These are phyloP conservation scores for Polypedilum vanderplanki DNA, from an alignment of 1,140 invertebrate genomes.

Conservation along the genomic window DNA sequence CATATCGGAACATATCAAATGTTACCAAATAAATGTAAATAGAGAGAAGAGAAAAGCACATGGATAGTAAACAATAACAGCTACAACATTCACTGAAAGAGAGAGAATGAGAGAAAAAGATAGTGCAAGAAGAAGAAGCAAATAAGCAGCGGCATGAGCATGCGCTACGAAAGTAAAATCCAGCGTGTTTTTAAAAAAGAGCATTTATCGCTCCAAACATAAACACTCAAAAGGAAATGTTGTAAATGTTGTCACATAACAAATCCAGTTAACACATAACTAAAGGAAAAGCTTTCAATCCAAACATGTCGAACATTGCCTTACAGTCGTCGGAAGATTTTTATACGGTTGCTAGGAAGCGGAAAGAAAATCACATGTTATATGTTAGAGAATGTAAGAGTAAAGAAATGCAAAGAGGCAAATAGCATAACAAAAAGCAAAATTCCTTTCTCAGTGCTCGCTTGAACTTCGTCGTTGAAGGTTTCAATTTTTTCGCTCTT, in stretches of 20 bases:
- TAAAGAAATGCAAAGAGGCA: conserved; percentile 2
- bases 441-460: neutral
- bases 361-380: conserved; percentile 15
- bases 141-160: too few species aligned
- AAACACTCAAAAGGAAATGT: neutral
- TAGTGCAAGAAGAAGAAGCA: too few species aligned
- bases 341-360: neutral
- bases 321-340: neutral
- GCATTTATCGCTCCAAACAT: neutral
- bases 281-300: neutral
- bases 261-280: neutral
- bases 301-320: neutral
- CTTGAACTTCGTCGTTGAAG: neutral
- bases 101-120: neutral
- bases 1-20: neutral
- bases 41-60: neutral
- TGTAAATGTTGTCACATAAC: neutral
- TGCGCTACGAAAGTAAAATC: too few species aligned
- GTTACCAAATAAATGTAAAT: neutral
- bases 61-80: neutral
- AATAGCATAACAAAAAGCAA: conserved; percentile 6
- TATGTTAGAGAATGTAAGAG: neutral
- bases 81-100: neutral
- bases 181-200: neutral
- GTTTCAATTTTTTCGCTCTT: neutral